Percentiles rank a stretch among this genome's conserved stretches.
Conservation (phyloP, 2,113 vertebrate species). For the Cyanoliseus patagonus region DNA sequence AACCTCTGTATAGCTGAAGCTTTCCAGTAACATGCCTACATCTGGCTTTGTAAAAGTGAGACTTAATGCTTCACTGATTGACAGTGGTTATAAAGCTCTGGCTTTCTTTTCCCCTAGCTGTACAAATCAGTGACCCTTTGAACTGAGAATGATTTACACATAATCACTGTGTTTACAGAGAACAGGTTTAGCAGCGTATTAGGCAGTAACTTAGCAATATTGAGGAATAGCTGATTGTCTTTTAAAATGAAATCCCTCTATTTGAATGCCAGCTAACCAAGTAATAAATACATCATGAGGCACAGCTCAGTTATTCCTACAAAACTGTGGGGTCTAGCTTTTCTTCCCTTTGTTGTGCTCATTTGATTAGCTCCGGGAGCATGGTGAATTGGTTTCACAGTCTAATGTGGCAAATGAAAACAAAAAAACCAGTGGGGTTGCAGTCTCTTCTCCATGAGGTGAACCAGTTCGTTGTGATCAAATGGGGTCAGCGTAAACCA, state of each 20-base stretch:
- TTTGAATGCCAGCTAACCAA: neutral
- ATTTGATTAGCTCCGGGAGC: neutral
- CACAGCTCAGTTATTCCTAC: neutral
- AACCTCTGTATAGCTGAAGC: neutral
- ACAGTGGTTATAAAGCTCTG: neutral
- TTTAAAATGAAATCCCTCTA: neutral
- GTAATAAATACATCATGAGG: neutral
- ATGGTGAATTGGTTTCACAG: neutral
- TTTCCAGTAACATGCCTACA: neutral
- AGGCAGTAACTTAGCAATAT: neutral
- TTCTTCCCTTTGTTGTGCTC: neutral
- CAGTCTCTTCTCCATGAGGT: neutral
- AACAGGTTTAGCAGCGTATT: conserved; percentile 5
- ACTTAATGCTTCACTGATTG: neutral
- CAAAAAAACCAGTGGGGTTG: neutral
- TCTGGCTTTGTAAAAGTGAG: neutral
- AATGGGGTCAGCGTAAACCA: neutral
- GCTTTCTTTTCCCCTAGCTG: neutral
- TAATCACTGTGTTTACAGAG: neutral
- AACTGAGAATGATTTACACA: neutral
- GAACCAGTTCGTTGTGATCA: neutral
- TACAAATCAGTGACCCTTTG: neutral
- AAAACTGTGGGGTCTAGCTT: neutral
- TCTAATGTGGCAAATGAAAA: neutral
- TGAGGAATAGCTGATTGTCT: neutral